Evolutionary conservation across 1,140 invertebrate species (phyloP), one percentile per base, ranked within the genome.

Genomic region (Notospermus geniculatus): DNA sequence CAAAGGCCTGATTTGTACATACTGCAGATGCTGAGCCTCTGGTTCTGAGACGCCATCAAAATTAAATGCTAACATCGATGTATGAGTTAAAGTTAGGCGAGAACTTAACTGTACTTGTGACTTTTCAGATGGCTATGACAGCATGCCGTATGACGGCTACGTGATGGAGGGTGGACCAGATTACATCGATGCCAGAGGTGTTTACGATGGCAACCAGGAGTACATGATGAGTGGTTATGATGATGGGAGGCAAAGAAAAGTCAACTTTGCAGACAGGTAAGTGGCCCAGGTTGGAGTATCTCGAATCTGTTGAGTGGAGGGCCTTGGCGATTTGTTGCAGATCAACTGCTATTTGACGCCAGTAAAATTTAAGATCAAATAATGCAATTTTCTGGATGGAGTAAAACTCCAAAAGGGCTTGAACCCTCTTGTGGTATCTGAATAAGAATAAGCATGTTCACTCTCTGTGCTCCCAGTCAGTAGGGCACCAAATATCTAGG

Each of bases 91-190:
- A 36, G 5, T 15, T 36, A 36, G 15, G 32, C 32, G 5, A 36
- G 15, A 36, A 36, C 15, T 36, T 36, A 36, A 7, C 4, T 7
- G 5, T 36, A 36, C 15, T 15, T 36, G 5, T 15, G 4, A 4
- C 32, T 43, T n/a, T 62, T 64, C 15, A 65, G 73, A 75, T 59
- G 74, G 71, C 7, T 76, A 71, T 66, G 72, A 76, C 55, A 69
- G 62, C 30, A 59, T 58, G 1, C 46, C 73, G 39, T 36, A 36
- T 15, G 32, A 36, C 32, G 32, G 32, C 15, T 36, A 36, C 15
- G 71, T 77, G 54, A 72, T 76, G 69, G 76, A 78, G 61, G 76
- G 76, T 32, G 77, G 73, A 13, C 76, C 77, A 25, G 77, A 79
- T 56, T 79, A 73, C 63, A 77, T 77, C 13, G 75, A 78, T 62